Evolutionary conservation across 2,888 invertebrate species (phyloP).

Genomic region (Tholera decimalis): DNA sequence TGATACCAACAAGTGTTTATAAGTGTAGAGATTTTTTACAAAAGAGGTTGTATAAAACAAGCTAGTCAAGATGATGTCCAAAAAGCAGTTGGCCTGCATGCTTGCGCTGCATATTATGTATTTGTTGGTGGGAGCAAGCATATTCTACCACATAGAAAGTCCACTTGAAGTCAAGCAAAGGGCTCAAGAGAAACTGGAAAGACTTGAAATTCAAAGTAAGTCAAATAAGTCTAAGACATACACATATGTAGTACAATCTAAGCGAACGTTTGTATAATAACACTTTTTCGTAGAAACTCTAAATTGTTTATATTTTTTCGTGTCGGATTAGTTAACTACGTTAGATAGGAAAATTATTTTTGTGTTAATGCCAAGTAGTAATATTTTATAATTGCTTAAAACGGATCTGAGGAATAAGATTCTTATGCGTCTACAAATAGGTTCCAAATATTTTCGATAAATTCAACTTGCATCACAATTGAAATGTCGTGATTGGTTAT

Average conservation of each 20-base stretch:
- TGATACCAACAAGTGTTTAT: conserved; percentile 70
- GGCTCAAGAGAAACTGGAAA: conserved; percentile 91
- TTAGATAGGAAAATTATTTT: conserved; percentile 26
- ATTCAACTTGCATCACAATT: conserved; percentile 20
- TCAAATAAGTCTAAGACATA: too few relatives aligned
- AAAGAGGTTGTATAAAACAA: conserved; percentile 64
- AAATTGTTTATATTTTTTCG: conserved; percentile 40
- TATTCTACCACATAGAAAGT: conserved; percentile 96
- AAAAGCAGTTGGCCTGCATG: conserved; percentile 95
- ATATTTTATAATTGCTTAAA: conserved; percentile 4
- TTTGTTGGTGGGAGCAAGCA: conserved; percentile 95
- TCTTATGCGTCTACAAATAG: not conserved
- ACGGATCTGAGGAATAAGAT: not conserved
- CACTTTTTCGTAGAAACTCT: conserved; percentile 23
- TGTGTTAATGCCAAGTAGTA: conserved; percentile 20
- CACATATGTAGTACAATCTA: too few relatives aligned
- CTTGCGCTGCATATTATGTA: conserved; percentile 94
- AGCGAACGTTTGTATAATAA: conserved; percentile 18
- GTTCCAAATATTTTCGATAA: conserved; percentile 1
- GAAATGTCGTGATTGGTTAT: conserved; percentile 36
- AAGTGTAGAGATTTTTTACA: conserved; percentile 57
- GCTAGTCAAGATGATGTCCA: conserved; percentile 93
- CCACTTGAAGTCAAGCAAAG: conserved; percentile 93
- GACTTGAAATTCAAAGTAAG: conserved; percentile 94
- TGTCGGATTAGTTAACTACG: conserved; percentile 38